A percentile compares a stretch with the other conserved stretches of the same genome.
Conservation (phyloP, 2,888 invertebrate genomes). For the Yponomeuta plumbellus region DNA sequence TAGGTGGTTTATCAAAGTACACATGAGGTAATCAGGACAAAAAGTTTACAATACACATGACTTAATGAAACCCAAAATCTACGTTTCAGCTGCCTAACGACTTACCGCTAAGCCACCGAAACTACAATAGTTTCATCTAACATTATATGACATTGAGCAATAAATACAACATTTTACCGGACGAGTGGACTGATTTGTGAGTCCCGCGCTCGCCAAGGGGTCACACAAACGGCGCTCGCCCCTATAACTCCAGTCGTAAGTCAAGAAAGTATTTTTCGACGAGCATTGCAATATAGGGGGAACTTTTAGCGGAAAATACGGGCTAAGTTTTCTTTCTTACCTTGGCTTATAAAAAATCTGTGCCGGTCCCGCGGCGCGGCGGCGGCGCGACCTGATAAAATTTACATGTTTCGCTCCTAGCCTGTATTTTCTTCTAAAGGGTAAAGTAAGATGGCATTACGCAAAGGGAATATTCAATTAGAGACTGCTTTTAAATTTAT, state of each 20-base stretch:
- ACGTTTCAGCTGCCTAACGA: too few relatives aligned
- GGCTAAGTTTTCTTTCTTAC: conserved; percentile 66
- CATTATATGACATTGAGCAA: conserved; percentile 36
- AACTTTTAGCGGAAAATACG: conserved; percentile 70
- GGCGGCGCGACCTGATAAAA: conserved; percentile 65
- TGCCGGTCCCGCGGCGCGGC: conserved; percentile 46
- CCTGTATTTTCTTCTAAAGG: conserved; percentile 73
- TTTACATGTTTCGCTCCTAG: conserved; percentile 72
- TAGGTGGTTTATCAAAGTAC: too few relatives aligned
- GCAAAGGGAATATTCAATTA: conserved; percentile 74
- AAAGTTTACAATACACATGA: too few relatives aligned
- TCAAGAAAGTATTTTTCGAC: conserved; percentile 64
- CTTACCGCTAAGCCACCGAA: not conserved
- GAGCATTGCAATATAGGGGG: conserved; percentile 53
- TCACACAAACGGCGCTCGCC: conserved; percentile 46
- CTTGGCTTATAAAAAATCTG: conserved; percentile 60
- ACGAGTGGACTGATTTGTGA: conserved; percentile 52
- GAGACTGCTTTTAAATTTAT: conserved; percentile 62
- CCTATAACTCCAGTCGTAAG: conserved; percentile 63
- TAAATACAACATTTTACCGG: conserved; percentile 33
- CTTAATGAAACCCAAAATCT: too few relatives aligned
- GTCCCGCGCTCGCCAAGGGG: conserved; percentile 32
- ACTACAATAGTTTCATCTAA: not conserved
- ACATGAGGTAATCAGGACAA: too few relatives aligned
- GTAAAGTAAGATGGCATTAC: conserved; percentile 68